Percentiles rank a stretch among this genome's conserved stretches.
phyloP scores from a whole-genome alignment of 30 jellyfish, hydroid and myxozoan species.

The Chrysaora quinquecirrha region DNA sequence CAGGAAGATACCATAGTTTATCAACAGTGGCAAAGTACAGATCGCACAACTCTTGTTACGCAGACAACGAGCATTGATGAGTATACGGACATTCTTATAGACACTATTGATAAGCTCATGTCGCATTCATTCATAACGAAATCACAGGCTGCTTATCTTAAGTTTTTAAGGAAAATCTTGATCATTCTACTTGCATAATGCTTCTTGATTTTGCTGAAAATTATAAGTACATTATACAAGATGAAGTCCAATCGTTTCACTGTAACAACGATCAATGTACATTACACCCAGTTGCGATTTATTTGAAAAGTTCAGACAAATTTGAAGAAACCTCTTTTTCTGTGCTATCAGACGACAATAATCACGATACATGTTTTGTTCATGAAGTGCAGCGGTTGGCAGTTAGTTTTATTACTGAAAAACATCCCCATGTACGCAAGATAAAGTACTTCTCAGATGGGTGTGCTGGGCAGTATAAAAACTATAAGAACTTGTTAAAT shows the following conservation, averaged over 20 bases:
- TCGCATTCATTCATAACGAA: constrained; percentile 42
- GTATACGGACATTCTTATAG: neutral
- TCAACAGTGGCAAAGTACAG: constrained; percentile 45
- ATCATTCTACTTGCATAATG: neutral
- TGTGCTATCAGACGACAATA: constrained; percentile 18
- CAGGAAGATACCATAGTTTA: constrained; percentile 4
- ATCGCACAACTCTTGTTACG: constrained; percentile 19
- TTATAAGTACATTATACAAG: constrained; percentile 16
- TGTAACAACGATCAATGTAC: constrained; percentile 29
- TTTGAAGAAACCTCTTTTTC: neutral
- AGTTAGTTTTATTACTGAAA: neutral
- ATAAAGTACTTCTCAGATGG: constrained; percentile 27
- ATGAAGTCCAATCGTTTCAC: constrained; percentile 32
- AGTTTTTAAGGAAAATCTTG: constrained; percentile 23
- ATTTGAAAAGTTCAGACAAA: neutral
- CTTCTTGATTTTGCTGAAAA: constrained; percentile 28
- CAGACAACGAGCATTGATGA: constrained; percentile 15
- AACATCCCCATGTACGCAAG: neutral
- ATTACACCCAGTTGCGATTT: constrained; percentile 11
- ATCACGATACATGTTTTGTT: constrained; percentile 41
- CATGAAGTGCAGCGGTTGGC: neutral
- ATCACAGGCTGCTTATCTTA: constrained; percentile 34
- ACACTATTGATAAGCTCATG: constrained; percentile 21
- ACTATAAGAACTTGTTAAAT: constrained; percentile 24
- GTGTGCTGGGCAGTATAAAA: too few species aligned